phyloP scores from a whole-genome alignment of 2,113 vertebrate genomes.

The Ivindomyrus marchei region DNA sequence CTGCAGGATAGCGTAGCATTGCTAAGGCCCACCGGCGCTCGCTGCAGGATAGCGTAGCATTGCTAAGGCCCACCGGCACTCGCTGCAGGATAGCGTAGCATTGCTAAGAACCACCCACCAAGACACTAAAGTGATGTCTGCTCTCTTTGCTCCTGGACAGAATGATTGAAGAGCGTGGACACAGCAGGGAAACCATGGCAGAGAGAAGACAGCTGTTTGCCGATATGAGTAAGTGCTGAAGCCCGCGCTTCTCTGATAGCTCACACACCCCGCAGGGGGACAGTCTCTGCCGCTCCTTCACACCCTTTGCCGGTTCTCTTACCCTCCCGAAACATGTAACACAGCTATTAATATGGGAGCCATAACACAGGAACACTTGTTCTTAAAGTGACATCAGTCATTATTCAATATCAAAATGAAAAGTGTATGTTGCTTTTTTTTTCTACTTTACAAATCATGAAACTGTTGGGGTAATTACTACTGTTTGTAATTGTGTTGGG shows the following conservation, averaged over 20 bases:
- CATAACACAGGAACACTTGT: not conserved
- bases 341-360: not conserved
- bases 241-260: not conserved
- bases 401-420: not conserved
- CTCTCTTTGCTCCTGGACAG: constrained; percentile 65
- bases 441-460: not conserved
- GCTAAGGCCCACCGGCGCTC: too few species aligned
- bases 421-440: not conserved
- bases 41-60: too few species aligned
- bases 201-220: constrained; percentile 98
- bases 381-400: not conserved
- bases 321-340: not conserved
- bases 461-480: not conserved
- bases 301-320: not conserved
- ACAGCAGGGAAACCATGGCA: constrained; percentile 89
- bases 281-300: not conserved
- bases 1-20: too few species aligned
- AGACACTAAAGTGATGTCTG: constrained; percentile 23
- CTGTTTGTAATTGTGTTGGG: not conserved
- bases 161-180: constrained; percentile 91
- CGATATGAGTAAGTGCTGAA: constrained; percentile 92
- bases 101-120: not conserved
- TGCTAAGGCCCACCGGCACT: too few species aligned
- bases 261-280: constrained; percentile 19
- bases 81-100: too few species aligned